A percentile compares a stretch with the other conserved stretches of the same genome.
Conservation (phyloP, 2,797 vertebrate species). For the Psittacula echo region DNA sequence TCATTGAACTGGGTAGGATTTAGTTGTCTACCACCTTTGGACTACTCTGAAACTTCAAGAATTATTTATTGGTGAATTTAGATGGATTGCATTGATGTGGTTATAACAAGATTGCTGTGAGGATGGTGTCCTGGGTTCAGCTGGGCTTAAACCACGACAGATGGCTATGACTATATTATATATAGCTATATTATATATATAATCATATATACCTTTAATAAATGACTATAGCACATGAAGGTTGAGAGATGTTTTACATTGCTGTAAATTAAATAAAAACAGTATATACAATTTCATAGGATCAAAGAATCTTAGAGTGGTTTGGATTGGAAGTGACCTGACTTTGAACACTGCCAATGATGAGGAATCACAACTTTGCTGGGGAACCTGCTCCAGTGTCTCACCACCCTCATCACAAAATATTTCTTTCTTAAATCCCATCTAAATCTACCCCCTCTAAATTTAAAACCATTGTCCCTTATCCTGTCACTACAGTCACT, state of each 20-base stretch:
- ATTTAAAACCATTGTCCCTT: not conserved
- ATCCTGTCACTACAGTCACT: not conserved
- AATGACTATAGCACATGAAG: not conserved
- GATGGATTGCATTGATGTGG: not conserved
- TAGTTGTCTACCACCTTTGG: not conserved
- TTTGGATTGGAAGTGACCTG: not conserved
- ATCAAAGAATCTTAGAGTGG: not conserved
- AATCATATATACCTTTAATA: not conserved
- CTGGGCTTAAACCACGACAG: not conserved
- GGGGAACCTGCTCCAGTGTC: fast-evolving
- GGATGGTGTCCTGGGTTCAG: not conserved
- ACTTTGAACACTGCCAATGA: not conserved
- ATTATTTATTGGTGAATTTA: not conserved
- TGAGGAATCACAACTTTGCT: not conserved
- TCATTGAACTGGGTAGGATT: not conserved
- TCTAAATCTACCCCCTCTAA: not conserved
- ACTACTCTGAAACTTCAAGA: not conserved
- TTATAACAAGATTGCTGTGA: not conserved
- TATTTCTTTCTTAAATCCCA: not conserved
- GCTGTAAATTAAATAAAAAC: not conserved
- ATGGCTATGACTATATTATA: not conserved
- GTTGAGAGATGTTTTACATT: not conserved
- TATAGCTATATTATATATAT: not conserved
- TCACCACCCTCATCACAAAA: not conserved
- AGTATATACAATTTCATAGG: not conserved